A percentile compares a stretch with the other conserved stretches of the same genome.
Evolutionary conservation across 2,113 vertebrate species (phyloP).

Genomic region (Nycticryphes semicollaris): DNA sequence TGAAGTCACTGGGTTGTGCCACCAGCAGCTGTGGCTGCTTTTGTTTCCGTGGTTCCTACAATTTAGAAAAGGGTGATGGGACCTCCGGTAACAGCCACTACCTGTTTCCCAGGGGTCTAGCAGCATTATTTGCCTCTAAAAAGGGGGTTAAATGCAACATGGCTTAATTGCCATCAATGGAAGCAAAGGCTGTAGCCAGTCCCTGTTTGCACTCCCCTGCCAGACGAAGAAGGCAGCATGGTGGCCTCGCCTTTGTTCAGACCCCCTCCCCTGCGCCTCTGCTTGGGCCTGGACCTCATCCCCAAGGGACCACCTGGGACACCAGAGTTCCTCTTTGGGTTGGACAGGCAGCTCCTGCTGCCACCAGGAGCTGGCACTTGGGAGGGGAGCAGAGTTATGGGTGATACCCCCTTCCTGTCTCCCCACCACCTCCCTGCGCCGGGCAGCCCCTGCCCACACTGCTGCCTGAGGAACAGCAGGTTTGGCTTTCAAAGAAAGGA

Average conservation of each 20-base stretch:
- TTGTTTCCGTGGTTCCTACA: constrained; percentile 80
- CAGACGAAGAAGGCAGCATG: not conserved
- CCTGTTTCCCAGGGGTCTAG: not conserved
- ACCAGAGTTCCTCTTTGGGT: not conserved
- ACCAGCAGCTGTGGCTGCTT: constrained; percentile 70
- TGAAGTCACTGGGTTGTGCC: constrained; percentile 50
- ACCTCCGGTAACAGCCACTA: not conserved
- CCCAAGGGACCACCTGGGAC: not conserved
- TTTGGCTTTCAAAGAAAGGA: not conserved
- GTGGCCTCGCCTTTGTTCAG: not conserved
- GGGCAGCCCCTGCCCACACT: not conserved
- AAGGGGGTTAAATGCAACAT: not conserved
- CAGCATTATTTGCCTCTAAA: not conserved
- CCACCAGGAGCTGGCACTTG: rapidly evolving
- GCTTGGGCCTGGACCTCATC: not conserved
- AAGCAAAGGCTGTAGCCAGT: not conserved
- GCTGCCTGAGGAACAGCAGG: rapidly evolving
- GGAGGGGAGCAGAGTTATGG: rapidly evolving
- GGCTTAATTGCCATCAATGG: rapidly evolving
- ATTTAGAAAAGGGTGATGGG: not conserved
- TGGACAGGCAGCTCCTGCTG: not conserved
- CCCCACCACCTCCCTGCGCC: not conserved
- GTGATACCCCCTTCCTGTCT: rapidly evolving
- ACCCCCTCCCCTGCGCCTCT: not conserved
- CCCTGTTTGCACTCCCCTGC: not conserved